Conservation (phyloP, 2,113 vertebrate genomes). For the Perca schrenkii region DNA sequence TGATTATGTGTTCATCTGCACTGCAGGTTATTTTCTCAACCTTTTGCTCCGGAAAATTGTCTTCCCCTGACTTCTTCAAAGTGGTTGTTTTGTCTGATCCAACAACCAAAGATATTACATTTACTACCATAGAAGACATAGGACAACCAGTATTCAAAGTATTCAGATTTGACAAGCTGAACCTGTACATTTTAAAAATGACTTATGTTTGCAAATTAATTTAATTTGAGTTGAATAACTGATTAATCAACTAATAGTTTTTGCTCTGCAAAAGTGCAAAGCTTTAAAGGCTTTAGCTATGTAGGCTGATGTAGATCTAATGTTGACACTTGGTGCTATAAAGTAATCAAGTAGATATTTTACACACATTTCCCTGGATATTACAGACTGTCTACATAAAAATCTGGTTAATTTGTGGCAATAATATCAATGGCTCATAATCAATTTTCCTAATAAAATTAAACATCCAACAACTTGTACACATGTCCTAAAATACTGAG, state of each 20-base stretch:
- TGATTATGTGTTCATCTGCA: neutral
- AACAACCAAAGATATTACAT: neutral
- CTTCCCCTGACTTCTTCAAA: too few relatives aligned
- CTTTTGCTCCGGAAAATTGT: neutral
- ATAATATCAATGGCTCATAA: neutral
- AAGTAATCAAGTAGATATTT: neutral
- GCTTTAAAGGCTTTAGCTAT: neutral
- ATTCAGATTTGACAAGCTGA: neutral
- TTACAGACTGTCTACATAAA: neutral
- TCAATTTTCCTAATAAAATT: neutral
- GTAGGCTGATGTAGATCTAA: too few relatives aligned
- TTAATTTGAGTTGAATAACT: slow-evolving; percentile 2
- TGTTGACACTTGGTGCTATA: neutral
- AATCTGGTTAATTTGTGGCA: neutral
- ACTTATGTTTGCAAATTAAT: neutral
- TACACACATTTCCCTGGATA: too few relatives aligned
- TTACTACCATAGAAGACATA: neutral
- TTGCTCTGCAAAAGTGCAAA: neutral
- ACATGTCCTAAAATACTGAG: neutral
- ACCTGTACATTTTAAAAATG: too few relatives aligned
- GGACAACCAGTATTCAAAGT: neutral
- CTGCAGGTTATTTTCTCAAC: neutral
- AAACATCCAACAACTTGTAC: neutral
- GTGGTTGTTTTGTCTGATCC: neutral
- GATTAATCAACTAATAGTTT: slow-evolving; percentile 6